These are phyloP conservation scores for Euplagia quadripunctaria DNA, from an alignment of 2,888 invertebrate species.

Conservation along the genomic window DNA sequence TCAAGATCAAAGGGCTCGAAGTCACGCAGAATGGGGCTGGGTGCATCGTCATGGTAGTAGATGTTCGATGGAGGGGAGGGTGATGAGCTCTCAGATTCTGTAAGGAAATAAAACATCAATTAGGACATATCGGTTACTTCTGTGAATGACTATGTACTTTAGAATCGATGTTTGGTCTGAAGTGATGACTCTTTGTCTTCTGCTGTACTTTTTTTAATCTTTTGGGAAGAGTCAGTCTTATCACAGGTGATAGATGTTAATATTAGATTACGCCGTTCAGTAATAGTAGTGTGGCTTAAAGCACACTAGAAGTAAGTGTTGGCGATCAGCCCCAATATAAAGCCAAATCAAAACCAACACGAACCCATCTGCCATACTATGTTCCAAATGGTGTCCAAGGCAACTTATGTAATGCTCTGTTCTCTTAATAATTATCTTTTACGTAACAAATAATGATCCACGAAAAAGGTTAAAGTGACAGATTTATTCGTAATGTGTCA, in stretches of 20 bases:
- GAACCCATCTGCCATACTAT: neutral
- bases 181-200: neutral
- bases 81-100: conserved; percentile 80
- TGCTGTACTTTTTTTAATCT: too few species aligned
- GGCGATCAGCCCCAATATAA: neutral
- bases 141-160: neutral
- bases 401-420: neutral
- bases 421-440: neutral
- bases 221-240: too few species aligned
- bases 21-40: conserved; percentile 90
- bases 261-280: neutral
- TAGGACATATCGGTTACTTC: neutral
- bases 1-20: conserved; percentile 97
- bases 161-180: neutral
- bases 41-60: conserved; percentile 92
- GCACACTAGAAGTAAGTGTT: neutral
- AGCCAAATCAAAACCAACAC: neutral
- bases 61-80: conserved; percentile 83
- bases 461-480: neutral
- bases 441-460: neutral
- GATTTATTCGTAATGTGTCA: neutral
- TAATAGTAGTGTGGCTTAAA: neutral
- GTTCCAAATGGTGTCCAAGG: neutral
- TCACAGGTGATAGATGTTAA: neutral
- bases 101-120: conserved; percentile 45